These are phyloP conservation scores for Peromyscus polionotus DNA, from an alignment of 2,113 vertebrate species.

Conservation along the genomic window DNA sequence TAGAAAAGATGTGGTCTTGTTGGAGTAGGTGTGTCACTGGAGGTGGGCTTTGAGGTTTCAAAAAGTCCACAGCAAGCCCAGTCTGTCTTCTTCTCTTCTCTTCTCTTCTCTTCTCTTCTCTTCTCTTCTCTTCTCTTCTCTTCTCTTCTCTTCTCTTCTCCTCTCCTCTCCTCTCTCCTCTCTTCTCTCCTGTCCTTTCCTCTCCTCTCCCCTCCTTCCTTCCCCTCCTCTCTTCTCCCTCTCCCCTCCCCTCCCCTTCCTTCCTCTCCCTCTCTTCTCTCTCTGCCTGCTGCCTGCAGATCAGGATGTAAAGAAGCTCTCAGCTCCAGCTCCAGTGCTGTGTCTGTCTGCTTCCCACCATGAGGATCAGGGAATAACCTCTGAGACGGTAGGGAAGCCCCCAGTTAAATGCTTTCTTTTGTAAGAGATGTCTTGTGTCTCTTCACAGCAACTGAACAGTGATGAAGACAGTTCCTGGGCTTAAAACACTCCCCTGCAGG, in stretches of 20 bases:
- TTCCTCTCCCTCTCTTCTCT: background rate
- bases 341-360: background rate
- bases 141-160: no score
- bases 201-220: no score
- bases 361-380: background rate
- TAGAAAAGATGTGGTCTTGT: background rate
- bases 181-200: no score
- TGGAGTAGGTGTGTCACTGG: background rate
- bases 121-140: accelerated
- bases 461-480: background rate
- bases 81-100: no score
- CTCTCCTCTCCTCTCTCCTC: accelerated
- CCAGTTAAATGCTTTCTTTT: background rate
- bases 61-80: background rate
- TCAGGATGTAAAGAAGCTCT: background rate
- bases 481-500: background rate
- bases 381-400: background rate
- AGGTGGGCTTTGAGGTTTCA: background rate
- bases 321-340: background rate
- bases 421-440: background rate
- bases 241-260: background rate
- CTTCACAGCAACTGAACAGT: background rate
- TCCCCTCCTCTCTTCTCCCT: background rate
- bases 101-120: no score
- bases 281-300: background rate